Percentiles rank a stretch among this genome's conserved stretches.
Evolutionary conservation across 2,888 invertebrate species (phyloP).

Genomic region (Bembecia ichneumoniformis): DNA sequence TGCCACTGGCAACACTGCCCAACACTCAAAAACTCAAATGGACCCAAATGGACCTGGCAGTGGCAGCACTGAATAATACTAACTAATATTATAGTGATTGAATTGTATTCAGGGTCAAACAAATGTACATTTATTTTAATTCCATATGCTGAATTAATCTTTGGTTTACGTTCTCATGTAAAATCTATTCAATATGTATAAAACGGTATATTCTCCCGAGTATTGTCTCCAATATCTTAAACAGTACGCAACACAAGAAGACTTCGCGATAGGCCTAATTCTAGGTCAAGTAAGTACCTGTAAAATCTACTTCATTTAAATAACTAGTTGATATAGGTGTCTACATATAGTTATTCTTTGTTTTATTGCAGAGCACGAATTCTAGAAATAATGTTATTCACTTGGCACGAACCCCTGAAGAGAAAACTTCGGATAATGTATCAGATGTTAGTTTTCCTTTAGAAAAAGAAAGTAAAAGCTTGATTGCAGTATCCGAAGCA

Average conservation of each 20-base stretch:
- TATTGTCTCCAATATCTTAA: constrained; percentile 77
- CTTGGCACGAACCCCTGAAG: constrained; percentile 82
- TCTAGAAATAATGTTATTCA: constrained; percentile 84
- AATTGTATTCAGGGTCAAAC: not conserved
- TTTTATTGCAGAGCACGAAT: constrained; percentile 66
- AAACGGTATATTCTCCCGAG: constrained; percentile 77
- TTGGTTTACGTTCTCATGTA: not conserved
- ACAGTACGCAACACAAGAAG: constrained; percentile 74
- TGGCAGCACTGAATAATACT: no score
- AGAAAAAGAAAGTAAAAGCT: constrained; percentile 45
- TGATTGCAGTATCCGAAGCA: constrained; percentile 75
- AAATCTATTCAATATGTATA: not conserved
- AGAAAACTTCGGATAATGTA: constrained; percentile 41
- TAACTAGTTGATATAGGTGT: not conserved
- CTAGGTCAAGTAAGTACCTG: constrained; percentile 79
- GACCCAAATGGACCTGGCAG: no score
- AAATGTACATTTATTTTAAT: no score
- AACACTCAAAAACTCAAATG: no score
- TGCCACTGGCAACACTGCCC: no score
- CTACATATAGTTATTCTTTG: not conserved
- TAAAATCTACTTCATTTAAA: not conserved
- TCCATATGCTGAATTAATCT: not conserved
- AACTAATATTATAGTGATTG: no score
- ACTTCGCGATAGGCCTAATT: constrained; percentile 80
- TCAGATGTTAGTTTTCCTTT: constrained; percentile 44